phyloP scores from a whole-genome alignment of 2,797 vertebrate genomes.

The Danio albolineatus region DNA sequence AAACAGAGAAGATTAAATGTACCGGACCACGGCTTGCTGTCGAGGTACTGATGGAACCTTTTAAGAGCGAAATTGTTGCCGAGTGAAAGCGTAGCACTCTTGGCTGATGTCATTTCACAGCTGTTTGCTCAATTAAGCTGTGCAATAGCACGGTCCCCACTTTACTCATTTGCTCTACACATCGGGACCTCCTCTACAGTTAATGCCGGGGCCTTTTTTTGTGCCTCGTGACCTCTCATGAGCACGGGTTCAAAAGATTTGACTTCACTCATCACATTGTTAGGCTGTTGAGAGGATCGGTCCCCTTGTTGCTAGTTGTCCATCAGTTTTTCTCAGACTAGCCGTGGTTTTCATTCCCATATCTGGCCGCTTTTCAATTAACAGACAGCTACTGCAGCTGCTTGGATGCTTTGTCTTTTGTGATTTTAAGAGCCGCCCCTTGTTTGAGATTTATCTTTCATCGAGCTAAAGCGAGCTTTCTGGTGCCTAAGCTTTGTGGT shows the following conservation, averaged over 20 bases:
- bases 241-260: slow-evolving; percentile 74
- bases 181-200: slow-evolving; percentile 48
- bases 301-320: slow-evolving; percentile 80
- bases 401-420: slow-evolving; percentile 77
- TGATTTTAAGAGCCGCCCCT: slow-evolving; percentile 75
- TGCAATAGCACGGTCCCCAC: slow-evolving; percentile 41
- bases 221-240: slow-evolving; percentile 59
- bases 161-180: slow-evolving; percentile 45
- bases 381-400: slow-evolving; percentile 80
- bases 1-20: slow-evolving; percentile 80
- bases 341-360: slow-evolving; percentile 71
- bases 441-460: slow-evolving; percentile 81
- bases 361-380: slow-evolving; percentile 66
- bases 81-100: slow-evolving; percentile 82
- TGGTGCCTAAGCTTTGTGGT: slow-evolving; percentile 75
- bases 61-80: slow-evolving; percentile 82
- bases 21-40: slow-evolving; percentile 76
- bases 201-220: slow-evolving; percentile 42
- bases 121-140: slow-evolving; percentile 80
- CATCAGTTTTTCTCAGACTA: slow-evolving; percentile 79
- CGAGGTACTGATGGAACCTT: slow-evolving; percentile 83
- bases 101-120: slow-evolving; percentile 86
- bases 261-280: slow-evolving; percentile 82
- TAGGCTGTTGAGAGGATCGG: slow-evolving; percentile 75
- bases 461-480: slow-evolving; percentile 76